Conservation (phyloP, 2,888 invertebrate genomes). For the Acanthoscelides obtectus region DNA sequence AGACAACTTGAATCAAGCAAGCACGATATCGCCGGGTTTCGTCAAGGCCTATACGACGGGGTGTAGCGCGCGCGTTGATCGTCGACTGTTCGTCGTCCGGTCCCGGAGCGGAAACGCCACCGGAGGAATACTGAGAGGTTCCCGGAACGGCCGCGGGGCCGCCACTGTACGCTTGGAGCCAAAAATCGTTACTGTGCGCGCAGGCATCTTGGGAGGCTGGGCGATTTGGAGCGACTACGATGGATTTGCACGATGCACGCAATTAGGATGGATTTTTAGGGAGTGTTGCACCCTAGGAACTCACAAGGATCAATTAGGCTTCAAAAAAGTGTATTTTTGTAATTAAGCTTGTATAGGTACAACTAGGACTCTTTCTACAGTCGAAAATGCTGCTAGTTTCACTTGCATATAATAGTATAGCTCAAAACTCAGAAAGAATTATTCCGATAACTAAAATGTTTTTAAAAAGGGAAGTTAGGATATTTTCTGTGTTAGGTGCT, state of each 20-base stretch:
- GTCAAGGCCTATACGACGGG: background rate
- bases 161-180: constrained; percentile 22
- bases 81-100: constrained; percentile 36
- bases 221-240: background rate
- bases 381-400: too few species aligned
- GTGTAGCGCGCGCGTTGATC: constrained; percentile 36
- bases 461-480: too few species aligned
- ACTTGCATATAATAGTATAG: too few species aligned
- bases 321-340: too few species aligned
- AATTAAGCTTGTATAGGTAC: too few species aligned
- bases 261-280: background rate
- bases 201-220: constrained; percentile 33
- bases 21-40: background rate
- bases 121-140: constrained; percentile 43
- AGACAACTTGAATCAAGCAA: too few species aligned
- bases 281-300: background rate
- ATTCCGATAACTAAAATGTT: too few species aligned
- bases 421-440: too few species aligned
- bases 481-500: too few species aligned
- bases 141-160: constrained; percentile 35
- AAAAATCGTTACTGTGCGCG: constrained; percentile 48
- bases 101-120: constrained; percentile 41
- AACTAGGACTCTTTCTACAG: too few species aligned
- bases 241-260: background rate
- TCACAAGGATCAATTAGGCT: too few species aligned